Percentiles rank a stretch among this genome's conserved stretches.
phyloP scores from a whole-genome alignment of 1,140 invertebrate species.

The Druon quercuslanigerum region DNA sequence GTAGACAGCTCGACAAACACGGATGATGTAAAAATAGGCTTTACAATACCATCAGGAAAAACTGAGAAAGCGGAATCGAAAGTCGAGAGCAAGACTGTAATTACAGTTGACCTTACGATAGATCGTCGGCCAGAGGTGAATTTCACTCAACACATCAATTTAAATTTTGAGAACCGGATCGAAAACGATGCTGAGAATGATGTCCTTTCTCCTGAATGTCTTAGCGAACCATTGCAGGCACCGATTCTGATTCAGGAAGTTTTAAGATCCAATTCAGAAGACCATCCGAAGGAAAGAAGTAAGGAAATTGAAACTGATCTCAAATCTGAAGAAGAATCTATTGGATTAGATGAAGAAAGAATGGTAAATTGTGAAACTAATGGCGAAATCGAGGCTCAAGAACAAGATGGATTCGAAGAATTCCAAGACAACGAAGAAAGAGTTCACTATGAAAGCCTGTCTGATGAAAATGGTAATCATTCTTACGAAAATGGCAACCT shows the following conservation, averaged over 20 bases:
- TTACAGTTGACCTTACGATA: neutral
- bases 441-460: no score
- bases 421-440: no score
- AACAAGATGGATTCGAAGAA: no score
- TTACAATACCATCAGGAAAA: no score
- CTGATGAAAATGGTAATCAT: no score
- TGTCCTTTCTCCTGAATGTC: neutral
- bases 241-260: neutral
- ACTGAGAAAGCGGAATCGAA: neutral
- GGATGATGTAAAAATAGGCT: neutral
- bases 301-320: neutral
- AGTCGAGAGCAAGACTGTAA: neutral
- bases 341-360: neutral
- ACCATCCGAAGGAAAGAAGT: neutral
- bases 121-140: neutral
- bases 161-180: neutral
- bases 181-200: conserved; percentile 8
- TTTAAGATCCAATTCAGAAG: neutral
- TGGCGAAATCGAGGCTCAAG: no score
- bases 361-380: neutral
- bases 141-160: neutral
- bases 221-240: neutral
- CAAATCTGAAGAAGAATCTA: neutral
- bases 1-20: neutral
- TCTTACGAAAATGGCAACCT: no score